These are phyloP conservation scores for Willowsia nigromaculata DNA, from an alignment of 2,888 invertebrate genomes.

Conservation along the genomic window DNA sequence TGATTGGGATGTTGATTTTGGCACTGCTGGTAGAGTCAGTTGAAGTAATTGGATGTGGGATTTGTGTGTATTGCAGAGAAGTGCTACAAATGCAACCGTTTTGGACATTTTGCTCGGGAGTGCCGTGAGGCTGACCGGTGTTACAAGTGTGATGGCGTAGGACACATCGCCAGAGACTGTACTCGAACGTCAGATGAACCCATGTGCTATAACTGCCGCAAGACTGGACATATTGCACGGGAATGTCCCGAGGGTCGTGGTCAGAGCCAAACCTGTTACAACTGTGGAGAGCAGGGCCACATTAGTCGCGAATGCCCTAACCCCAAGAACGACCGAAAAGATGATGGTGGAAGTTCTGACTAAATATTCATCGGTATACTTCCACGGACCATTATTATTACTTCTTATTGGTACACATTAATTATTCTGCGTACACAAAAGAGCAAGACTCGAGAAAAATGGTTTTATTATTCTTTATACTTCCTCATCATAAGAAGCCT, in stretches of 20 bases:
- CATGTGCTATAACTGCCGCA: constrained; percentile 97
- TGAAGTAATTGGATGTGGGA: constrained; percentile 63
- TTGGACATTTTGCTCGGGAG: constrained; percentile 95
- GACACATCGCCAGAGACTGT: constrained; percentile 96
- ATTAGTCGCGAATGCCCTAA: constrained; percentile 90
- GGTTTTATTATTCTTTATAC: constrained; percentile 47
- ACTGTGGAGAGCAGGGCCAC: constrained; percentile 92
- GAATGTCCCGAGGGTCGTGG: constrained; percentile 83
- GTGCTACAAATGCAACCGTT: constrained; percentile 97
- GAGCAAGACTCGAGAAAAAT: constrained; percentile 47
- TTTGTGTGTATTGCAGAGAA: constrained; percentile 84
- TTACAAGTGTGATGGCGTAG: constrained; percentile 81
- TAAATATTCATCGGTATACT: constrained; percentile 32
- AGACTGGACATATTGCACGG: constrained; percentile 92
- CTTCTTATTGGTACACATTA: constrained; percentile 44
- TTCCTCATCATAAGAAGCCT: constrained; percentile 37
- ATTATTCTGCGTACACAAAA: constrained; percentile 38
- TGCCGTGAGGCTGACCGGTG: constrained; percentile 93
- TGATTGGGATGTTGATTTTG: constrained; percentile 20
- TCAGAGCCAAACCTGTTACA: constrained; percentile 89
- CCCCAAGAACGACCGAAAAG: constrained; percentile 59
- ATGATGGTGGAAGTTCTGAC: constrained; percentile 62
- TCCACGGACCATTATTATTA: constrained; percentile 52
- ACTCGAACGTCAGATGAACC: constrained; percentile 80
- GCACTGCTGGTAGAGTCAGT: not conserved